phyloP scores from a whole-genome alignment of 2,113 vertebrate genomes.

The Lagopus muta region DNA sequence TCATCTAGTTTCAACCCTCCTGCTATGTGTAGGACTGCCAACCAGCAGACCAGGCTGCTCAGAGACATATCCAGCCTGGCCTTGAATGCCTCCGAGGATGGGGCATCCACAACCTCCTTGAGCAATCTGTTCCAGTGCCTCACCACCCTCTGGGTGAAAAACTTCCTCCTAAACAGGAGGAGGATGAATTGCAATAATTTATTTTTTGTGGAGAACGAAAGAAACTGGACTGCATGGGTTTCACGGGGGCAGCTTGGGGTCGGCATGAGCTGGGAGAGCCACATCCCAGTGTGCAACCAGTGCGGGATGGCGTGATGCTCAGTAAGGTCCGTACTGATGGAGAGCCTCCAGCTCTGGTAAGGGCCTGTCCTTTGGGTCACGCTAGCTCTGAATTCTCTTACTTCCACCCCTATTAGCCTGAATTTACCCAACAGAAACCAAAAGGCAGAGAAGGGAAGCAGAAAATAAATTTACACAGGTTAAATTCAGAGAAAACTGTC shows the following conservation, averaged over 20 bases:
- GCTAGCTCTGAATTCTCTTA: not conserved
- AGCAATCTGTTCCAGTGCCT: too few relatives aligned
- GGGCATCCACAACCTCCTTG: too few relatives aligned
- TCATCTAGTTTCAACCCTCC: too few relatives aligned
- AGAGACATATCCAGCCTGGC: too few relatives aligned
- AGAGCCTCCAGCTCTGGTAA: not conserved
- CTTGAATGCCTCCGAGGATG: too few relatives aligned
- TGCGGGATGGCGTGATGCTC: fast-evolving
- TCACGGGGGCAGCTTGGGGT: not conserved
- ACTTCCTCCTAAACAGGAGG: not conserved
- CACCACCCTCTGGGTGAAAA: too few relatives aligned
- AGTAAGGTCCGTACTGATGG: not conserved
- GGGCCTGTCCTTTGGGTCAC: not conserved
- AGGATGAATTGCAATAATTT: not conserved
- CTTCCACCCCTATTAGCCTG: not conserved
- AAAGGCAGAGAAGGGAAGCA: not conserved
- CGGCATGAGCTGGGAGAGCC: not conserved
- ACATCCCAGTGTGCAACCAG: not conserved
- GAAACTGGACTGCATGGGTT: not conserved
- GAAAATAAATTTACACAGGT: fast-evolving
- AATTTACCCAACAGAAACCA: slow-evolving; percentile 72
- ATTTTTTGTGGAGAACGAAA: not conserved
- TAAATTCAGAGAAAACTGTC: not conserved
- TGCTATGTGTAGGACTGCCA: too few relatives aligned
- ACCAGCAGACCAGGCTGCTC: too few relatives aligned